Base-by-base conservation (phyloP, 2,797 vertebrate genomes). In the Danio jaintianensis region DNA sequence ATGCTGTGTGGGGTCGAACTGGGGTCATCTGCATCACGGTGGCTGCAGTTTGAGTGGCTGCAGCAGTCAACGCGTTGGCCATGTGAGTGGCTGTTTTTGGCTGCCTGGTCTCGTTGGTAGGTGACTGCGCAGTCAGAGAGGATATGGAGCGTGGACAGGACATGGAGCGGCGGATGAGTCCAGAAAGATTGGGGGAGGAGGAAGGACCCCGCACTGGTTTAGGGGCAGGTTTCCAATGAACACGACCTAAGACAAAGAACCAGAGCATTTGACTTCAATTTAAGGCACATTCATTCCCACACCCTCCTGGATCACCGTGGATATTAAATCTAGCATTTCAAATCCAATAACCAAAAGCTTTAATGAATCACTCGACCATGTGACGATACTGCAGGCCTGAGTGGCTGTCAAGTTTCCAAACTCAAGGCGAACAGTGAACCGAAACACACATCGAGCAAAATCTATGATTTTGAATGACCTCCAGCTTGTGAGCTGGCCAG, bases 141-240 rank as follows among this genome's bases (percentile, higher is more conserved):
- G 97, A 94, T 72, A 99, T 98, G 77, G 97, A 98, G 69, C 98
- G 96, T 11, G 98, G 98, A 86, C 97, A 99, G 82, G 97, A 98
- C 85, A 98, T 95, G 40, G 97, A 99, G 84, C 97, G 96, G 66
- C 96, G 93, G 81, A 99, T 98, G 84, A 96, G 93, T 52, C 94
- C 94, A 1, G 95, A 85, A 48, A 94, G 92, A 5, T 92, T 90
- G 0, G 94, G 88, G 0, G 95, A 92, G 5, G 90, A 91, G 0
- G 91, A 90, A 1, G 93, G 88, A 78, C 90, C 88, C 66, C 93
- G 96, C 36, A 85, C 81, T 0, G 90, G 89, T 92, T 95, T 96
- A 87, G 90, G 83, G 6, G 88, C 90, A 85, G 92, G 92, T 82
- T 95, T 95, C 93, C 93, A 94, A 85, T 92, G 91, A 53, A 94